Conservation (phyloP, 2,113 vertebrate species). For the Ptilonorhynchus violaceus region DNA sequence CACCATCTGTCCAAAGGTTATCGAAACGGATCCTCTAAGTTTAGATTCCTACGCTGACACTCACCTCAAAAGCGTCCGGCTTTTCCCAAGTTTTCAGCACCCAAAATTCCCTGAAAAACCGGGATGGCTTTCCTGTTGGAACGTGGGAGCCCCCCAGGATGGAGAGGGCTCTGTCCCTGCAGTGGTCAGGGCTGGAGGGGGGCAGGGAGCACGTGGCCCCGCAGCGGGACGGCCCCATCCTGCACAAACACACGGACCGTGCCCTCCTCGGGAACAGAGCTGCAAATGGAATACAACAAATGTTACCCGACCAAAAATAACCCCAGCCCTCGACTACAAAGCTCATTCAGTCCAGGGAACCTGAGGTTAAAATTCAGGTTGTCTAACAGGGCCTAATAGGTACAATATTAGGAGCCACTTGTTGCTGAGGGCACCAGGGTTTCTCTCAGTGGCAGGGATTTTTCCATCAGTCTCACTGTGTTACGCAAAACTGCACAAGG, state of each 20-base stretch:
- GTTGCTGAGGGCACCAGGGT: not conserved
- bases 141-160: not conserved
- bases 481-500: rapidly evolving
- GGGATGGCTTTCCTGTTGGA: not conserved
- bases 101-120: not conserved
- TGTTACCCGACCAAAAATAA: constrained; percentile 53
- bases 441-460: not conserved
- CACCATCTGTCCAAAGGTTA: constrained; percentile 39
- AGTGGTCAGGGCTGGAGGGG: not conserved
- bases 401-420: rapidly evolving
- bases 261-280: not conserved
- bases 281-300: constrained; percentile 28
- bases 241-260: not conserved
- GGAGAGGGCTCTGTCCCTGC: not conserved
- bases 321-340: not conserved
- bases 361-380: not conserved
- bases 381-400: not conserved
- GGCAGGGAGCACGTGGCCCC: constrained; percentile 7
- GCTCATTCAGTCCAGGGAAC: constrained; percentile 1
- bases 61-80: not conserved
- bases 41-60: not conserved
- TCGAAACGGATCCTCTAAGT: not conserved
- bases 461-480: not conserved
- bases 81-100: not conserved
- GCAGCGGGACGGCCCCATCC: constrained; percentile 13